Evolutionary conservation across 2,113 vertebrate genomes (phyloP).

Genomic region (Cyanoramphus novaezelandiae): DNA sequence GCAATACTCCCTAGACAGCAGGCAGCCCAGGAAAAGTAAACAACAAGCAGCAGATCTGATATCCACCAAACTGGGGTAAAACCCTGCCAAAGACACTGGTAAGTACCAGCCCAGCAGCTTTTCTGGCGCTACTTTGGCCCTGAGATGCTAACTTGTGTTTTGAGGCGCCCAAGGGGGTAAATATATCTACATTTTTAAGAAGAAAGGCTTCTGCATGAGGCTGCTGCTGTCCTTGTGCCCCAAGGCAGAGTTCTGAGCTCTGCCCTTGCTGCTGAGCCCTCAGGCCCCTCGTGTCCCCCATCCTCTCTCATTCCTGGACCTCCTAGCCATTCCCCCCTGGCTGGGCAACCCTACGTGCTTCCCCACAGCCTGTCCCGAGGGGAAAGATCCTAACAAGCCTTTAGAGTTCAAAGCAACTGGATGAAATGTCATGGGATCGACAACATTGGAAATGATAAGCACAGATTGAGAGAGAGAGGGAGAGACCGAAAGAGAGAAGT

Average conservation of each 20-base stretch:
- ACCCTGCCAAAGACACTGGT: slow-evolving; percentile 51
- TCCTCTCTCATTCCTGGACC: not conserved
- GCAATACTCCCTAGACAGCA: slow-evolving; percentile 46
- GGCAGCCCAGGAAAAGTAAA: slow-evolving; percentile 63
- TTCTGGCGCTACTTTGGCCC: slow-evolving; percentile 57
- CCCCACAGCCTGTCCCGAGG: slow-evolving; percentile 4
- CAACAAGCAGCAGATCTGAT: slow-evolving; percentile 53
- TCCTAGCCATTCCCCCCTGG: not conserved
- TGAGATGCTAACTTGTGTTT: slow-evolving; percentile 56
- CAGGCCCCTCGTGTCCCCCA: not conserved
- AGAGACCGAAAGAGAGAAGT: not conserved
- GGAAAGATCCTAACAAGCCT: slow-evolving; percentile 49
- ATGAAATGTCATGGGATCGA: slow-evolving; percentile 79
- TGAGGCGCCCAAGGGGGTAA: not conserved
- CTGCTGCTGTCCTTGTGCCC: not conserved
- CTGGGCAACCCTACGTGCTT: not conserved
- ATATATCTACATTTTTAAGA: not conserved
- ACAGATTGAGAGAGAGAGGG: not conserved
- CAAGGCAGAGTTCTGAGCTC: not conserved
- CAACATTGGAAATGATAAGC: slow-evolving; percentile 59
- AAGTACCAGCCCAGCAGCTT: slow-evolving; percentile 58
- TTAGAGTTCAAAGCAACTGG: slow-evolving; percentile 64
- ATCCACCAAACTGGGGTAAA: slow-evolving; percentile 59
- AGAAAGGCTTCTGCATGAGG: not conserved
- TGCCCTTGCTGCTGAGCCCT: not conserved